Percentiles rank a stretch among this genome's conserved stretches.
These are phyloP conservation scores for Cactoblastis cactorum DNA, from an alignment of 2,888 invertebrate genomes.

Conservation along the genomic window DNA sequence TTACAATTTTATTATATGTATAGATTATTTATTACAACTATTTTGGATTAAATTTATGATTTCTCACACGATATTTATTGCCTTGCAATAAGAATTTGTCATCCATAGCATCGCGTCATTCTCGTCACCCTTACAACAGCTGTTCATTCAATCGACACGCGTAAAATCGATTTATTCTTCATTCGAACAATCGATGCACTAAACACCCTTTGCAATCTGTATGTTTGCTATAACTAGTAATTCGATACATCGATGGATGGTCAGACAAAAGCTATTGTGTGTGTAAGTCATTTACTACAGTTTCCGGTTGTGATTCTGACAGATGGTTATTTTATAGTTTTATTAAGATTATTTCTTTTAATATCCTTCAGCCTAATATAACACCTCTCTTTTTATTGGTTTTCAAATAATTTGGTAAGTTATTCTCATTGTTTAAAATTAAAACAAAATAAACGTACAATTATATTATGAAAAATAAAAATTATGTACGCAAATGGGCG, in stretches of 20 bases:
- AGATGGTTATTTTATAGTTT: conserved; percentile 4
- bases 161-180: conserved; percentile 2
- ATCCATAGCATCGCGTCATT: neutral
- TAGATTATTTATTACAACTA: no score
- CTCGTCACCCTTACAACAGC: neutral
- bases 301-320: neutral
- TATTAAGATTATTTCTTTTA: neutral
- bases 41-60: no score
- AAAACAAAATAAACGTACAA: no score
- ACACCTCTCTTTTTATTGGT: neutral
- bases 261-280: conserved; percentile 3
- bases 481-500: no score
- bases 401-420: no score
- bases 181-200: conserved; percentile 1
- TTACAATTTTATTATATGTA: no score
- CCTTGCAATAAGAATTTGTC: conserved; percentile 4
- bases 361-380: neutral
- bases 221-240: conserved; percentile 5
- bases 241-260: conserved; percentile 4
- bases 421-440: no score
- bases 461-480: no score
- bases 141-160: neutral
- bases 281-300: neutral
- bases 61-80: no score
- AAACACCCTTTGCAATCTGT: neutral